Evolutionary conservation across 2,797 vertebrate genomes (phyloP), one percentile per base, ranked within the genome.

Genomic region (Chiloscyllium punctatum): DNA sequence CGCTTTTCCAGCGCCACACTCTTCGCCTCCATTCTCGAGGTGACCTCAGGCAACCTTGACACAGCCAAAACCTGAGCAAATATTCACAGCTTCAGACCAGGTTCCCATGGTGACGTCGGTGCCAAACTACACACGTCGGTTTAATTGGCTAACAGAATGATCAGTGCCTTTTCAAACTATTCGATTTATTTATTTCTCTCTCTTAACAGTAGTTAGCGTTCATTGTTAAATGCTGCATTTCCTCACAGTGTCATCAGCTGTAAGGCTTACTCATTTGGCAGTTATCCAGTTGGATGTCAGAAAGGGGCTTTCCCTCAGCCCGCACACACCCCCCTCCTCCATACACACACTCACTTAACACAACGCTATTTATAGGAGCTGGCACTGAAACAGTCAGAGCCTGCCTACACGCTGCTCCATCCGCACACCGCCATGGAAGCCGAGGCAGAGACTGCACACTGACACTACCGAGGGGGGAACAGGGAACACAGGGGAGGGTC

Each of bases 301-400:
- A 97, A 97, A 97, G 97, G 97, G 97, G 96, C 97, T 97, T 97
- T 97, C 97, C 96, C 72, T 21, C 68, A 15, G 97, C 97, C 96
- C 97, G 97, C 96, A 96, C 92, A 11, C 27, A n/a, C 30, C 30
- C 0, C 0, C 72, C 0, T 27, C 8, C 69, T 21, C 69, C 21
- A 71, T 37, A 74, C 30, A 51, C 69, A 53, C 71, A 53, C 71
- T 33, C 53, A 94, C 97, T 96, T 97, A 97, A 74, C 97, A 97
- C 97, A 96, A 96, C 53, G 96, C 98, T 98, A 98, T 98, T 98
- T 98, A 98, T 98, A 98, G 98, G 97, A 96, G 96, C 97, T 98
- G 98, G 98, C 98, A 96, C 96, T 97, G 96, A 96, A 97, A 98
- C 97, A 98, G 97, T 97, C 96, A 48, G 97, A 97, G 97, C 97